phyloP scores from a whole-genome alignment of 1,140 invertebrate species.

The Belonocnema kinseyi region DNA sequence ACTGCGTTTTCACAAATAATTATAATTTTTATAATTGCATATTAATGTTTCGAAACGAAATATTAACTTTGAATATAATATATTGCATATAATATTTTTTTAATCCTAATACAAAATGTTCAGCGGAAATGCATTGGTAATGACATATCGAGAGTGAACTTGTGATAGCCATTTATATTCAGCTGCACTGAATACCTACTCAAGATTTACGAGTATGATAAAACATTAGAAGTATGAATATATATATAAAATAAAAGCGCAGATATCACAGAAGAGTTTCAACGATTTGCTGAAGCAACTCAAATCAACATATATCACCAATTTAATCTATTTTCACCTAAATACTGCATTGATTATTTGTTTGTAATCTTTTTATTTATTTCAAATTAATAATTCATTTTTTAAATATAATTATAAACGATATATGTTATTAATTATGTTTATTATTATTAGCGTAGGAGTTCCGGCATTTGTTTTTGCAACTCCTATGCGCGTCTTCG shows the following conservation, averaged over 20 bases:
- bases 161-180: slow-evolving; percentile 16
- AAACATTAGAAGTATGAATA: slow-evolving; percentile 1
- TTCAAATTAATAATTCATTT: too few relatives aligned
- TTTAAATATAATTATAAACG: not conserved
- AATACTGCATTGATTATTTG: not conserved
- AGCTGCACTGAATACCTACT: slow-evolving; percentile 15
- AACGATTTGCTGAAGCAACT: not conserved
- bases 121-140: not conserved
- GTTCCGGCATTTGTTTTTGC: not conserved
- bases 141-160: not conserved
- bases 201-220: slow-evolving; percentile 10
- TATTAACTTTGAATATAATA: too few relatives aligned
- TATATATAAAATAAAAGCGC: not conserved
- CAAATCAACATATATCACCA: not conserved
- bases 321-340: not conserved
- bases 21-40: too few relatives aligned
- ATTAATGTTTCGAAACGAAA: too few relatives aligned
- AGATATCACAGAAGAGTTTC: not conserved
- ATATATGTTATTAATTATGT: too few relatives aligned
- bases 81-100: too few relatives aligned
- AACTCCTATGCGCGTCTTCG: not conserved
- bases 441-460: not conserved
- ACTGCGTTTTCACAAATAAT: too few relatives aligned
- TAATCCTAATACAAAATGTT: not conserved
- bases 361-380: not conserved